Base-by-base conservation (phyloP, 2,888 invertebrate genomes). In the Synergus gifuensis region DNA sequence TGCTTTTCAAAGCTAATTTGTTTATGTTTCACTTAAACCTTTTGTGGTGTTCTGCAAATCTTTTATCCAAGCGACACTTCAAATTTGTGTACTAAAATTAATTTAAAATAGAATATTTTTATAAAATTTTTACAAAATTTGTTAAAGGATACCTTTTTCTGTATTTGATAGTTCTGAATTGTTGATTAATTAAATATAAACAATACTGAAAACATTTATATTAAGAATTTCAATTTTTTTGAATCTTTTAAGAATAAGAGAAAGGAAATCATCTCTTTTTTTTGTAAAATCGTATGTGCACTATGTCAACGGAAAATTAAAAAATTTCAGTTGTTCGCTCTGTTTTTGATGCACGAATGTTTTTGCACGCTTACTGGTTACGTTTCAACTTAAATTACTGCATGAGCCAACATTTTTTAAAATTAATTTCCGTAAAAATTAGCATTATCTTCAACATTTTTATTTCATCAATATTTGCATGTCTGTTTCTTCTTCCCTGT, bases 341-440 rank as follows among this genome's bases (percentile, higher is more conserved):
- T 40, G 78, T 85, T 84, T 87, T 82, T 81, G 78, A 83, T 85
- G 85, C 87, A 82, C 82, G 83, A 83, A 82, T 86, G 86, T 87
- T 83, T 82, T 83, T 77, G 79, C 49, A 73, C 36, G 73, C 54
- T 58, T 58, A 16, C 28, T 12, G 49, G 12, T 18, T 36, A 54
- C 36, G 36, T 36, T 73, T 73, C 36, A 73, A n/a, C 58, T 58
- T 7, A 54, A 58, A 73, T 58, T 18, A 73, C 40, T 40, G 73
- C 73, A 73, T 73, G 54, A n/a, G 54, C 73, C n/a, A 58, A 49
- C 1, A 5, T 16, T 36, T 36, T 40, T 5, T 36, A 0, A 58
- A 22, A 28, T 73, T 73, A 54, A 18, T 73, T 73, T 73, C 54
- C 49, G n/a, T 54, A 12, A 40, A 11, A 54, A 54, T 73, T 49